These are phyloP conservation scores for Gobius niger DNA, from an alignment of 2,113 vertebrate genomes.

Conservation along the genomic window DNA sequence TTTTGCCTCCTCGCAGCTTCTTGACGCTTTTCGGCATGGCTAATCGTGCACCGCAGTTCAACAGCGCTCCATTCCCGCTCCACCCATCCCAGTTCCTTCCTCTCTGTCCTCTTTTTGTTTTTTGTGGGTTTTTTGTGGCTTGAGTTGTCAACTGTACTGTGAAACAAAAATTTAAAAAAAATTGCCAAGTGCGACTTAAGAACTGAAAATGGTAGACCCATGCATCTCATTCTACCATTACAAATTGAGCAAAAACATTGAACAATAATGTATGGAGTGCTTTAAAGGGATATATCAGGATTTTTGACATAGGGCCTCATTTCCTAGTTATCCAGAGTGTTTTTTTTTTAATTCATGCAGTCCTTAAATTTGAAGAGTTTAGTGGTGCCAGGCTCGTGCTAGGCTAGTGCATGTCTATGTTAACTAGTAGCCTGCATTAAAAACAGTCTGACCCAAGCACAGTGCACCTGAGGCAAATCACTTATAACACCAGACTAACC, in stretches of 20 bases:
- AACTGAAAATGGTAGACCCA: conserved; percentile 21
- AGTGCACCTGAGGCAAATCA: no score
- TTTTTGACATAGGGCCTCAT: no score
- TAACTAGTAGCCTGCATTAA: no score
- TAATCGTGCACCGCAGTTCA: conserved; percentile 64
- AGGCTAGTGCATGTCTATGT: no score
- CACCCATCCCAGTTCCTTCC: conserved; percentile 64
- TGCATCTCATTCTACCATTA: conserved; percentile 11
- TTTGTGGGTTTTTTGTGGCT: conserved; percentile 54
- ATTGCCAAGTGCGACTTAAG: conserved; percentile 31
- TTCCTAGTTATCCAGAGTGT: no score
- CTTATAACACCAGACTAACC: no score
- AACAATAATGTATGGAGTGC: conserved; percentile 27
- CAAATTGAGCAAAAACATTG: conserved; percentile 10
- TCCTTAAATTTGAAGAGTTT: no score
- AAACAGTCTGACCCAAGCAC: no score
- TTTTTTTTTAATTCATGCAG: no score
- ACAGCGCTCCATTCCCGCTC: conserved; percentile 58
- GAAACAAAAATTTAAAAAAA: conserved; percentile 66
- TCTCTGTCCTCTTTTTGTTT: conserved; percentile 55
- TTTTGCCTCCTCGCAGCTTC: conserved; percentile 67
- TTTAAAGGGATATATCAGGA: no score
- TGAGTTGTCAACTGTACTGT: conserved; percentile 91
- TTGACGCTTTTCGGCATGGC: conserved; percentile 70
- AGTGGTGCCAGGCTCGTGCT: no score